These are phyloP conservation scores for Sander vitreus DNA, from an alignment of 2,113 vertebrate genomes.

Conservation along the genomic window DNA sequence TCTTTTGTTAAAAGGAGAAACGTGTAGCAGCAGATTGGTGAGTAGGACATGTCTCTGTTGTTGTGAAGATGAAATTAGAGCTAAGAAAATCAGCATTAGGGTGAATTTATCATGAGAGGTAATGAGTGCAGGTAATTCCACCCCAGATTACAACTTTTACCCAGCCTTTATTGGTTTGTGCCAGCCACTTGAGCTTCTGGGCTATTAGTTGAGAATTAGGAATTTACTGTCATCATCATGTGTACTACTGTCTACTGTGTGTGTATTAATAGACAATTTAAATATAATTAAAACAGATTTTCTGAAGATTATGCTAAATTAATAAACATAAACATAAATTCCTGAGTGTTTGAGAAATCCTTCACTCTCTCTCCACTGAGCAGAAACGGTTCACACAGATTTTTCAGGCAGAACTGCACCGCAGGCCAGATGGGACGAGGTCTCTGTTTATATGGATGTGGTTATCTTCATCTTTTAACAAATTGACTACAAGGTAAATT, in stretches of 20 bases:
- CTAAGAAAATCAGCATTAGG: not conserved
- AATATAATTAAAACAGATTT: not conserved
- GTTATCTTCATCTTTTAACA: constrained; percentile 75
- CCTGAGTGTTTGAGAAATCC: not conserved
- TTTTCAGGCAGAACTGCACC: constrained; percentile 39
- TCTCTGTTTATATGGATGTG: constrained; percentile 60
- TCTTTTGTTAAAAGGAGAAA: not conserved
- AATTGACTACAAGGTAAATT: constrained; percentile 61
- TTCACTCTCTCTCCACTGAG: not conserved
- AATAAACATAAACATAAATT: not conserved
- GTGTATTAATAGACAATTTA: not conserved
- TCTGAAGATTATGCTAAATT: not conserved
- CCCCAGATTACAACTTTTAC: not conserved
- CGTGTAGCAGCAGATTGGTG: not conserved
- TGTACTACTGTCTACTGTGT: not conserved
- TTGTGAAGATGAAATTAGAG: not conserved
- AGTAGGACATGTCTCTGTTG: not conserved
- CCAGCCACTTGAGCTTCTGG: not conserved
- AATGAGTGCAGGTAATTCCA: not conserved
- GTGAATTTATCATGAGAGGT: not conserved
- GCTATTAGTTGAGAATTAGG: not conserved
- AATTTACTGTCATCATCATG: not conserved
- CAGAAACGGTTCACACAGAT: constrained; percentile 16
- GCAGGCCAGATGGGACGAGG: constrained; percentile 28
- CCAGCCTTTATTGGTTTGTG: too few species aligned